Conservation (phyloP, 2,888 invertebrate species). For the Gonocerus acuteangulatus region DNA sequence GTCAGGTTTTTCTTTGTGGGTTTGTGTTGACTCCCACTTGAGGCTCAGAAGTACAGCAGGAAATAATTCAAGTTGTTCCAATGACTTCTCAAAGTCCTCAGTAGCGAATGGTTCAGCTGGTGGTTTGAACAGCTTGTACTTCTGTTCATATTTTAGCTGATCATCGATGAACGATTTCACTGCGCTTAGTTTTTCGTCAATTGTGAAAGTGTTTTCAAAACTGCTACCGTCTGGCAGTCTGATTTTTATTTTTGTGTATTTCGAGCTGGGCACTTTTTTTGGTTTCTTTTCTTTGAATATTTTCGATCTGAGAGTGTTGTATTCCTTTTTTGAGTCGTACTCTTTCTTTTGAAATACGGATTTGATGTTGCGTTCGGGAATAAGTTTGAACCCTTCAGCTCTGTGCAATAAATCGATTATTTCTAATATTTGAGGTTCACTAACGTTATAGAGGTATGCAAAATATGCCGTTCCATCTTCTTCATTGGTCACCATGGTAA, state of each 20-base stretch:
- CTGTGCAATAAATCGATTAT: constrained; percentile 2
- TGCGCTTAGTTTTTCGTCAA: not conserved
- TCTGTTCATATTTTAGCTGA: not conserved
- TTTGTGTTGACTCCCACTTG: not conserved
- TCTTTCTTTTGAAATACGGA: no score
- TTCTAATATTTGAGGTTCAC: not conserved
- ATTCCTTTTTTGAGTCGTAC: no score
- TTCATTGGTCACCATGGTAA: not conserved
- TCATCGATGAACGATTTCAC: not conserved
- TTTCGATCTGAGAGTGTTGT: not conserved
- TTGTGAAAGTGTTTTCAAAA: not conserved
- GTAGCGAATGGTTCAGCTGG: not conserved
- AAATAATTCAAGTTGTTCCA: not conserved
- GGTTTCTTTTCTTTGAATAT: not conserved
- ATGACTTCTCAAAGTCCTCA: not conserved
- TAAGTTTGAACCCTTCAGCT: not conserved
- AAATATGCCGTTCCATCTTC: not conserved
- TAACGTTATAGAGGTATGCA: not conserved
- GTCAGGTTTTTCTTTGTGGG: not conserved
- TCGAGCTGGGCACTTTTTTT: not conserved
- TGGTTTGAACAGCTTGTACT: not conserved
- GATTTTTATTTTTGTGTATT: constrained; percentile 1
- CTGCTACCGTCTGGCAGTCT: not conserved
- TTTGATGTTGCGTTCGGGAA: not conserved
- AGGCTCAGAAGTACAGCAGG: not conserved